Evolutionary conservation across 2,113 vertebrate species (phyloP).

Genomic region (Sander vitreus): DNA sequence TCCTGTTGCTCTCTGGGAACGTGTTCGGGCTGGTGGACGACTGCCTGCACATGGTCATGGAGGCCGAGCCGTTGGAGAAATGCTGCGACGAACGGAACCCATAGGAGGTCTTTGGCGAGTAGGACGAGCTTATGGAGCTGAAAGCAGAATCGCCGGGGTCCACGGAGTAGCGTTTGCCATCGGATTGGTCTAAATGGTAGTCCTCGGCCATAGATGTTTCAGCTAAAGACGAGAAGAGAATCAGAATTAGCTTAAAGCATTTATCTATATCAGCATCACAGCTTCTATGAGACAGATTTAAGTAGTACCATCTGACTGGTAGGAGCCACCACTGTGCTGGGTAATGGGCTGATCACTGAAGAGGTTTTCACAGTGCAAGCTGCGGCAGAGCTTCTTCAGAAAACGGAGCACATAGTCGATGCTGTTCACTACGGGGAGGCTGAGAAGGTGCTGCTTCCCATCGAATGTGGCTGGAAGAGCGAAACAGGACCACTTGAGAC

Average conservation of each 20-base stretch:
- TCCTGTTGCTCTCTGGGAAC: constrained; percentile 89
- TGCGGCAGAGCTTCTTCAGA: constrained; percentile 95
- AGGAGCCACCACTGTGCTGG: constrained; percentile 71
- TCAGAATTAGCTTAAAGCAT: background rate
- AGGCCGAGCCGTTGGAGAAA: constrained; percentile 76
- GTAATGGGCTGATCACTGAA: constrained; percentile 96
- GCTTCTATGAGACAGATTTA: background rate
- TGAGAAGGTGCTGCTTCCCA: constrained; percentile 95
- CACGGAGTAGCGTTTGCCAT: constrained; percentile 82
- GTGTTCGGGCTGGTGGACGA: constrained; percentile 82
- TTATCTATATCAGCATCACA: background rate
- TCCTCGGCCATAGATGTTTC: constrained; percentile 87
- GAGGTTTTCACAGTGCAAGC: constrained; percentile 94
- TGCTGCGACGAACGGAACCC: constrained; percentile 81
- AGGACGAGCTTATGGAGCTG: constrained; percentile 82
- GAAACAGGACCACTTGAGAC: constrained; percentile 49
- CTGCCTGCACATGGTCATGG: constrained; percentile 82
- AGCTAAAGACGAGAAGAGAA: constrained; percentile 65
- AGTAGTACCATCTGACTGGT: constrained; percentile 80
- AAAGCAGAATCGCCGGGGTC: constrained; percentile 86
- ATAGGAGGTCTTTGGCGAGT: constrained; percentile 79
- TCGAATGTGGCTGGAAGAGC: constrained; percentile 91
- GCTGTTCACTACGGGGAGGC: constrained; percentile 94
- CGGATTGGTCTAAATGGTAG: constrained; percentile 81
- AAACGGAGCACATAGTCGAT: constrained; percentile 95